Evolutionary conservation across 1,140 invertebrate species (phyloP).

Genomic region (Drosophila nikananu): DNA sequence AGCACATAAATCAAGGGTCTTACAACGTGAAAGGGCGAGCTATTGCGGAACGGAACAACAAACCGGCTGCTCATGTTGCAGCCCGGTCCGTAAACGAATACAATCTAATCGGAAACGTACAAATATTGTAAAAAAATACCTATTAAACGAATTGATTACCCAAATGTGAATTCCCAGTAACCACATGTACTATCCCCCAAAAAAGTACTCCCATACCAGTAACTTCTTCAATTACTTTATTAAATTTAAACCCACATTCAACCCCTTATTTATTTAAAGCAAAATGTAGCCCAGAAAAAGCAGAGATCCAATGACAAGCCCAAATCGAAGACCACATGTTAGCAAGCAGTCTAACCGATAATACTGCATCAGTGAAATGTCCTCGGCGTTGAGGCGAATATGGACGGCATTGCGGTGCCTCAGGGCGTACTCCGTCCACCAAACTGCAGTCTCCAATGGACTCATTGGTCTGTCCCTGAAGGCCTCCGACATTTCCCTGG

Average conservation of each 20-base stretch:
- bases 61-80: neutral
- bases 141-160: too few relatives aligned
- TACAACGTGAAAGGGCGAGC: neutral
- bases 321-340: slow-evolving; percentile 14
- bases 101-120: neutral
- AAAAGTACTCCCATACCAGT: too few relatives aligned
- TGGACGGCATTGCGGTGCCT: slow-evolving; percentile 67
- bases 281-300: slow-evolving; percentile 8
- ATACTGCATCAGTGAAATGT: slow-evolving; percentile 36
- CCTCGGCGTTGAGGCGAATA: slow-evolving; percentile 78
- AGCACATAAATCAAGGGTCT: neutral
- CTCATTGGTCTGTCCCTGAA: slow-evolving; percentile 86
- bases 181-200: too few relatives aligned
- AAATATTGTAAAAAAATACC: too few relatives aligned
- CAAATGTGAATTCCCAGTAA: too few relatives aligned
- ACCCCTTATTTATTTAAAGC: neutral
- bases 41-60: too few relatives aligned
- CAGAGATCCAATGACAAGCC: slow-evolving; percentile 8
- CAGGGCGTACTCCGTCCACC: slow-evolving; percentile 88
- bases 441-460: slow-evolving; percentile 87
- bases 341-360: slow-evolving; percentile 29
- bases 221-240: too few relatives aligned
- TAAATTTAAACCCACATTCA: too few relatives aligned
- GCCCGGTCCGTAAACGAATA: neutral
- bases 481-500: slow-evolving; percentile 82